Percentiles rank a stretch among this genome's conserved stretches.
Conservation (phyloP, 2,888 invertebrate species). For the Melinaea marsaeus region DNA sequence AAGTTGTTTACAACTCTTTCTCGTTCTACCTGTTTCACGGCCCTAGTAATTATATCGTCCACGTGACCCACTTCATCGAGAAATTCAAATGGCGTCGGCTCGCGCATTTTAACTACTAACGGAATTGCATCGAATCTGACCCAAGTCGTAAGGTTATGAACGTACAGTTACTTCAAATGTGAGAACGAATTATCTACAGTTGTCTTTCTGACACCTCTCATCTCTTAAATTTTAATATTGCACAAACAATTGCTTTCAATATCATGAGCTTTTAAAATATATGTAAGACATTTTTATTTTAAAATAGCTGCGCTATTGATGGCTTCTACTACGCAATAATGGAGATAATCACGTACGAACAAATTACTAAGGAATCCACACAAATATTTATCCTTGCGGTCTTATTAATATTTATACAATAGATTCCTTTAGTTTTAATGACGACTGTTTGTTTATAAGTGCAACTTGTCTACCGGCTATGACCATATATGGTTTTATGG, state of each 20-base stretch:
- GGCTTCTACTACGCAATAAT: background rate
- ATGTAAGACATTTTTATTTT: no score
- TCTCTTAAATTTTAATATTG: no score
- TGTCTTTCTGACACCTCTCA: no score
- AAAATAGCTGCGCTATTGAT: background rate
- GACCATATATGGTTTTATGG: constrained; percentile 15
- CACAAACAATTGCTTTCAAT: no score
- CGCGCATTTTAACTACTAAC: constrained; percentile 41
- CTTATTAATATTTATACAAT: constrained; percentile 1
- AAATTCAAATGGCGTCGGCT: constrained; percentile 42
- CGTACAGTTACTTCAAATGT: background rate
- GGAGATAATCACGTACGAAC: background rate
- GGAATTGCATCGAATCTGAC: constrained; percentile 14
- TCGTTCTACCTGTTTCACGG: constrained; percentile 17
- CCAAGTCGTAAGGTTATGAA: constrained; percentile 12
- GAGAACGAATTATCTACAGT: background rate
- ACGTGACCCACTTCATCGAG: constrained; percentile 41
- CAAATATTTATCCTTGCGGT: constrained; percentile 1
- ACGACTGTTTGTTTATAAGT: background rate
- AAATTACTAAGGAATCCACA: background rate
- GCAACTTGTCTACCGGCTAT: background rate
- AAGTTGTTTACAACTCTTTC: background rate
- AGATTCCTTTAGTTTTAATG: constrained; percentile 1
- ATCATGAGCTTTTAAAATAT: no score
- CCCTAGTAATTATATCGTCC: constrained; percentile 37